Base-by-base conservation (phyloP, 2,888 invertebrate genomes). In the Craniophora ligustri region DNA sequence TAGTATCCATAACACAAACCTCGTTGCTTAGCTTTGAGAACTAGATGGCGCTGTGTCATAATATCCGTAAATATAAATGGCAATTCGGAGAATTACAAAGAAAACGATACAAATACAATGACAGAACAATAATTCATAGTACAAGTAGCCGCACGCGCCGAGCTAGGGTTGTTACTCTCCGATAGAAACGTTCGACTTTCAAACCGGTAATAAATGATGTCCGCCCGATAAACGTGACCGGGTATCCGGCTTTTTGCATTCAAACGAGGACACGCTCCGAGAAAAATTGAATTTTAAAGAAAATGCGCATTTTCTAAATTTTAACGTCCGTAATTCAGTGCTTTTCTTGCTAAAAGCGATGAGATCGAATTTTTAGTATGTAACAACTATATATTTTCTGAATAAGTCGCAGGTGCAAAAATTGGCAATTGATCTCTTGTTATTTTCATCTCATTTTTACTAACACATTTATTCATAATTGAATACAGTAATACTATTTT, bases 201-300 rank as follows among this genome's bases (percentile, higher is more conserved):
- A 36, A 61, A 59, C 57, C 56, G 55, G 60, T 70, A 58, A 70
- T 55, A 70, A 72, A 67, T 56, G 60, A 67, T 48, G 65, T 34
- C 50, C 54, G 51, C 41, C 47, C 58, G 69, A 59, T 68, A 54
- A 72, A 68, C 61, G 65, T 68, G 68, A 54, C 58, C 58, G 68
- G 60, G 51, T 55, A 45, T 60, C 72, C 57, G 68, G 34, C 47
- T 60, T 64, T 69, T 40, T 58, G 57, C 57, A 49, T 44, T 47
- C 38, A 42, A 50, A 44, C 31, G 45, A 49, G 35, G 55, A 26
- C n/a, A n/a, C 47, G 53, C 32, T 63, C 21, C 5, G 13, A 41
- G 40, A 36, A 44, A 68, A 61, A 65, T 72, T 67, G 50, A 72
- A 67, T 67, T 72, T 58, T 23, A 49, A 47, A 61, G 54, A 44